Evolutionary conservation across 2,113 vertebrate genomes (phyloP).

Genomic region (Bubo scandiacus): DNA sequence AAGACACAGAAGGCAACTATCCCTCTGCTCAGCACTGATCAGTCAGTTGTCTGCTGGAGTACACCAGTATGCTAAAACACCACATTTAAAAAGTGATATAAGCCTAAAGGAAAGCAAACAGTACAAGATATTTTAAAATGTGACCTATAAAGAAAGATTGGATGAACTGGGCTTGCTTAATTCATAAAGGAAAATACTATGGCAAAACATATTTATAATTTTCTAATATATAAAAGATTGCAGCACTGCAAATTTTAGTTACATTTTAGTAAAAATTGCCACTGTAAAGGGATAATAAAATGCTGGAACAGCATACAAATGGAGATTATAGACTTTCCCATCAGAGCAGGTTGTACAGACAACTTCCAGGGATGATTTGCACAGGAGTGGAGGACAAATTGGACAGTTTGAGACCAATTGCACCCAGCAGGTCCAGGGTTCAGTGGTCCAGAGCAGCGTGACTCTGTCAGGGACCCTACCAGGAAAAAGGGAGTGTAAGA

Average conservation of each 20-base stretch:
- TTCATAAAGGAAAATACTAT: not conserved
- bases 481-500: not conserved
- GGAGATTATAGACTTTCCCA: fast-evolving
- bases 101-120: not conserved
- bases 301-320: not conserved
- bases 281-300: not conserved
- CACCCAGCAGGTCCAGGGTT: not conserved
- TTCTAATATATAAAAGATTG: not conserved
- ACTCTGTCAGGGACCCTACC: not conserved
- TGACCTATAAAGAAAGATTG: not conserved
- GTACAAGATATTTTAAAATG: not conserved
- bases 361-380: not conserved
- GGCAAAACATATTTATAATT: not conserved
- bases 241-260: not conserved
- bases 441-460: not conserved
- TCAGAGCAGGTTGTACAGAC: not conserved
- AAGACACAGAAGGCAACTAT: not conserved
- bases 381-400: not conserved
- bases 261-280: not conserved
- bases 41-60: not conserved
- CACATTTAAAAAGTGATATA: not conserved
- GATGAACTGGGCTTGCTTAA: not conserved
- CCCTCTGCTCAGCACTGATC: not conserved
- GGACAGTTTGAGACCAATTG: not conserved
- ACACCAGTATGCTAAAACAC: not conserved